A percentile compares a stretch with the other conserved stretches of the same genome.
Conservation (phyloP, 2,113 vertebrate species). For the Anarrhichthys ocellatus region DNA sequence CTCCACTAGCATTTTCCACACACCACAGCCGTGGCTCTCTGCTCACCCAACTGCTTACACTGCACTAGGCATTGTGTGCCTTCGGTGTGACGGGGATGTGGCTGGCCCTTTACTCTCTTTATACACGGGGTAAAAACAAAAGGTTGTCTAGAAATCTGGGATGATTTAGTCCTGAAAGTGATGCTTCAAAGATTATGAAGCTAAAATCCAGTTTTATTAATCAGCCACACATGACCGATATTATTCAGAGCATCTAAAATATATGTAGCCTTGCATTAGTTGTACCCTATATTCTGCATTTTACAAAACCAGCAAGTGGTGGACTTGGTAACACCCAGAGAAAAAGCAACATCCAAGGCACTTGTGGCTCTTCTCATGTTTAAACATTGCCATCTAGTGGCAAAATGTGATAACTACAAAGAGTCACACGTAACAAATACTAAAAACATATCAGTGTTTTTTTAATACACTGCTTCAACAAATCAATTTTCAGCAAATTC, state of each 20-base stretch:
- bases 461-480: neutral
- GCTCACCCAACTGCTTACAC: constrained; percentile 80
- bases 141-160: constrained; percentile 18
- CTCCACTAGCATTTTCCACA: constrained; percentile 83
- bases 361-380: neutral
- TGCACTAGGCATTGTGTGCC: constrained; percentile 81
- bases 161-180: neutral
- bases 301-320: neutral
- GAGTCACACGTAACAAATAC: neutral
- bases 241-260: neutral
- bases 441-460: neutral
- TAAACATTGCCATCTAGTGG: constrained; percentile 71
- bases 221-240: neutral
- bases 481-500: neutral
- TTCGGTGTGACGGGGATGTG: constrained; percentile 45
- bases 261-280: neutral
- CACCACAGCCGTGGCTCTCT: constrained; percentile 66
- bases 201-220: neutral
- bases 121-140: constrained; percentile 55
- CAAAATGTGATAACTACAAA: neutral
- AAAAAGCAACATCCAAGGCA: neutral
- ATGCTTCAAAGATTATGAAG: neutral
- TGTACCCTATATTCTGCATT: neutral
- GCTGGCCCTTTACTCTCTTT: constrained; percentile 54
- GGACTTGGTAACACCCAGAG: neutral